Conservation (phyloP, 2,797 vertebrate genomes). For the Danio jaintianensis region DNA sequence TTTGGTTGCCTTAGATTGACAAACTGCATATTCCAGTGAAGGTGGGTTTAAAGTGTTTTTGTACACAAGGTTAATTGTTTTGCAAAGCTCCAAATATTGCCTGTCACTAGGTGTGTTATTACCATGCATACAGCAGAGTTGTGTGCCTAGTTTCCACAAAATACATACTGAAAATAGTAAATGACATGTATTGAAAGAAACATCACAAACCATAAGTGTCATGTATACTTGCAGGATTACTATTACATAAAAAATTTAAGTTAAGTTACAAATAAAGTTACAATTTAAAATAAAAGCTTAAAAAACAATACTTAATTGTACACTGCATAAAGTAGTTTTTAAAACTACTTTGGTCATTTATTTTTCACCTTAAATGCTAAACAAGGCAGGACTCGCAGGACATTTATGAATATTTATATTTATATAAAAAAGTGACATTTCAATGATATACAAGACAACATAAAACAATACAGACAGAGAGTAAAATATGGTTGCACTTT, state of each 20-base stretch:
- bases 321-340: neutral
- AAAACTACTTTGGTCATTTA: neutral
- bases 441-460: neutral
- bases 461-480: neutral
- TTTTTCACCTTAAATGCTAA: neutral
- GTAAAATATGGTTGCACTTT: too few species aligned
- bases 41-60: conserved; percentile 4
- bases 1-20: neutral
- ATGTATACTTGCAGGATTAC: neutral
- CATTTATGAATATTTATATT: too few species aligned
- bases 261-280: neutral
- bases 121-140: conserved; percentile 37
- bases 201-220: neutral
- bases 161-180: neutral
- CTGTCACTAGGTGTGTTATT: conserved; percentile 33
- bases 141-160: conserved; percentile 22
- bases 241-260: too few species aligned
- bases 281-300: neutral
- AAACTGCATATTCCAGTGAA: neutral
- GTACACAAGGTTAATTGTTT: neutral
- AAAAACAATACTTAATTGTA: neutral
- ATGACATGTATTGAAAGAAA: neutral
- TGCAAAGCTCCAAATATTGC: conserved; percentile 8
- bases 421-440: neutral
- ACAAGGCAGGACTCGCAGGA: neutral